Conservation (phyloP, 2,797 vertebrate species). For the Babyrousa celebensis region DNA sequence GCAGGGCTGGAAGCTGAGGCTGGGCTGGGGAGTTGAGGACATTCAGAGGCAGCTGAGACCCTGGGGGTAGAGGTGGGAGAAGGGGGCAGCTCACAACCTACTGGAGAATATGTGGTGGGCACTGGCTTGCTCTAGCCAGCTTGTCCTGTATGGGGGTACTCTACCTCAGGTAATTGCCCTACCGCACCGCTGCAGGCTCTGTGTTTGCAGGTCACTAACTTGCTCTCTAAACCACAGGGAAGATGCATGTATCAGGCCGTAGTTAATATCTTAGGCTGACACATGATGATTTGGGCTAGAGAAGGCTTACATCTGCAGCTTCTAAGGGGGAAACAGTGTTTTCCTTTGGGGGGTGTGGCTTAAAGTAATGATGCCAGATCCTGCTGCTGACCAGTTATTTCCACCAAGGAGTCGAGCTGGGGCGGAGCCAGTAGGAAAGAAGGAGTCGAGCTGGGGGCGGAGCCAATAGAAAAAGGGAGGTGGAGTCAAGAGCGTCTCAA, state of each 20-base stretch:
- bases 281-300: background rate
- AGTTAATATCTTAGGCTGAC: background rate
- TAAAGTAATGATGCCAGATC: background rate
- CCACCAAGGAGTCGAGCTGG: background rate
- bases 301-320: background rate
- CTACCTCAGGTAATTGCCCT: too few relatives aligned
- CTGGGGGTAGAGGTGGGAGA: background rate
- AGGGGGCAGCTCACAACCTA: background rate
- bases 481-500: background rate
- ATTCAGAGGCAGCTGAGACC: background rate
- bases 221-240: background rate
- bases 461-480: background rate
- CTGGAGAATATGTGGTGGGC: background rate
- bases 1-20: too few relatives aligned
- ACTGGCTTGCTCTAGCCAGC: background rate
- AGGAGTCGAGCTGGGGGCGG: background rate
- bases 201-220: background rate
- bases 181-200: background rate
- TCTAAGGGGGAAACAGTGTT: background rate
- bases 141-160: fast-evolving
- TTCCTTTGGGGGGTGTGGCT: background rate
- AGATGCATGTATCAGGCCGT: background rate
- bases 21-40: background rate
- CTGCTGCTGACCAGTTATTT: background rate
- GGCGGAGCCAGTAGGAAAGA: too few relatives aligned